Conservation (phyloP, 2,888 invertebrate genomes). For the Patella pellucida region DNA sequence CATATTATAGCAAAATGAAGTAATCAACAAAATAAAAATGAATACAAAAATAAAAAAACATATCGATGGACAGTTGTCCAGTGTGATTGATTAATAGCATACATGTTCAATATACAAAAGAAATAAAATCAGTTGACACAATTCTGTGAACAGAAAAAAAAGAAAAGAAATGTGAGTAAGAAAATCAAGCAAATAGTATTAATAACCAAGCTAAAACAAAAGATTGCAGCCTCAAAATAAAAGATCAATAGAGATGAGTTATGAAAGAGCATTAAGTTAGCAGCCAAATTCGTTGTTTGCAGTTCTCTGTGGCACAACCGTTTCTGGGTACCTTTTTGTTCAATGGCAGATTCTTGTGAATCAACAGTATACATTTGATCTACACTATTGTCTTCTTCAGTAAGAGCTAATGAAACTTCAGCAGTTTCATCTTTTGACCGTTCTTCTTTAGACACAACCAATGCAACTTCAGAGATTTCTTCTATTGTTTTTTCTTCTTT, state of each 20-base stretch:
- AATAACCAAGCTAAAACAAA: not conserved
- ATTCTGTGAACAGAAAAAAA: not conserved
- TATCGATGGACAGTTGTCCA: no score
- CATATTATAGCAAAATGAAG: no score
- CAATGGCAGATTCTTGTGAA: not conserved
- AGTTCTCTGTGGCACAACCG: not conserved
- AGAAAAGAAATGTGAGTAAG: not conserved
- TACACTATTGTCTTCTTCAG: not conserved
- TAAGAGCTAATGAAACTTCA: not conserved
- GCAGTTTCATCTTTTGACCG: not conserved
- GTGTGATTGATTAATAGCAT: no score
- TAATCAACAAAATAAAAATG: no score
- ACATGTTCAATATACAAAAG: no score
- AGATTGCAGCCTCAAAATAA: not conserved
- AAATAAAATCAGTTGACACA: no score
- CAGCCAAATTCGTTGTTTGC: not conserved
- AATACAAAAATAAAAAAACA: no score
- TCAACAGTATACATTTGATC: no score
- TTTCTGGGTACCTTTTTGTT: not conserved
- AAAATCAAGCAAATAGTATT: constrained; percentile 3
- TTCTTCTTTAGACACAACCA: not conserved
- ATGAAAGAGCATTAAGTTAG: not conserved
- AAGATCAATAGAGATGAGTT: not conserved
- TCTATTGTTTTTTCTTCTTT: not conserved
- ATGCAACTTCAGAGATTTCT: not conserved